Evolutionary conservation across 2,113 vertebrate species (phyloP), one percentile per base, ranked within the genome.

Genomic region (Ophthalmolycus amberensis): DNA sequence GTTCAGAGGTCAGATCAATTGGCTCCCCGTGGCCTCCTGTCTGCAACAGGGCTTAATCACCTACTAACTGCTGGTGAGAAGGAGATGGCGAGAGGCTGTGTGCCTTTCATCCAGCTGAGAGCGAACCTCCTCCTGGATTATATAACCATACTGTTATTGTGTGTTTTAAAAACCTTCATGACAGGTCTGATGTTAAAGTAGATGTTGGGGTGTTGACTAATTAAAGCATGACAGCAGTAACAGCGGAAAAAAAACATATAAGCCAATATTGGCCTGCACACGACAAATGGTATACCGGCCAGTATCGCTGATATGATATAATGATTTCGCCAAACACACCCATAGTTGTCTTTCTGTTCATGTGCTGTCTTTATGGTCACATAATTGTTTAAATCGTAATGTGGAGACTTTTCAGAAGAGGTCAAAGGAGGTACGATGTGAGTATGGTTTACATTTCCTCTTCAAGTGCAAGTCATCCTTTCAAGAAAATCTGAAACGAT

Each of bases 1-100:
- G 95, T 95, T 95, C 96, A 94, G 90, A 93, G 95, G 96, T 96
- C 95, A 96, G 96, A 98, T 97, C 96, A 97, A 97, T 97, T 95
- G 96, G 95, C 94, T 95, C 95, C 95, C 93, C 65, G 9, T 91
- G 95, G 96, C 96, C 96, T 96, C 96, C 96, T 95, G 97, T 95
- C 91, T 94, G 95, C 95, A 95, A 94, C 94, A 90, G 83, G 94
- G 95, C 95, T 96, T 97, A 98, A 98, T 98, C 97, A 97, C 97
- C 97, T 95, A 96, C 97, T 97, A 97, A 95, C 94, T 95, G 93
- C 94, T 50, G 89, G 95, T 85, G 94, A 91, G 90, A 92, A 94
- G 89, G 82, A 94, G 87, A 85, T 60, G 38, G 59, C 59, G 78
- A 71, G 78, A 71, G 70, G 82, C 46, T 75, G 58, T 15, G 52